phyloP scores from a whole-genome alignment of 2,797 vertebrate species.

The Acanthornis magna region DNA sequence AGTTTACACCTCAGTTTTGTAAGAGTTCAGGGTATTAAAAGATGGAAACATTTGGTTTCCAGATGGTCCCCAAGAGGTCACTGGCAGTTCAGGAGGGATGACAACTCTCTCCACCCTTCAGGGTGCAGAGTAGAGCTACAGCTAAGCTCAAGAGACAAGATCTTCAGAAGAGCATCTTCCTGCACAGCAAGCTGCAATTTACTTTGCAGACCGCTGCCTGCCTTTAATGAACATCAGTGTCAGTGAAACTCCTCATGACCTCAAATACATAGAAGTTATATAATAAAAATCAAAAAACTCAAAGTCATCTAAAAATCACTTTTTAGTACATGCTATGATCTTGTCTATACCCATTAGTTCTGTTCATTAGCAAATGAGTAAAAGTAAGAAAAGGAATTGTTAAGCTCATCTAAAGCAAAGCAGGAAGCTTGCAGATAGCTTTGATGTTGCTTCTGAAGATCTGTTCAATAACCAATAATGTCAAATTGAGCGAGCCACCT shows the following conservation, averaged over 20 bases:
- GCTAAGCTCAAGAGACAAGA: neutral
- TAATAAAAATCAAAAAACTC: neutral
- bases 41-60: neutral
- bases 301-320: neutral
- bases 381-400: neutral
- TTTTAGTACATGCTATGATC: neutral
- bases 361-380: neutral
- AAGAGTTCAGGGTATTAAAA: neutral
- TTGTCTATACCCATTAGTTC: neutral
- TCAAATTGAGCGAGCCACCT: neutral
- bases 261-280: neutral
- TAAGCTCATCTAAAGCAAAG: neutral
- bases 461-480: neutral
- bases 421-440: neutral
- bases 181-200: neutral
- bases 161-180: neutral
- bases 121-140: neutral
- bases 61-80: neutral
- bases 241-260: neutral
- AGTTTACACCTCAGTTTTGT: neutral
- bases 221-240: neutral
- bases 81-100: neutral
- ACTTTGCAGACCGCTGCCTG: neutral
- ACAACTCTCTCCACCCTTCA: neutral
- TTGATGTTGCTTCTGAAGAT: neutral